Conservation (phyloP, 2,888 invertebrate species). For the Copidosoma aretas region DNA sequence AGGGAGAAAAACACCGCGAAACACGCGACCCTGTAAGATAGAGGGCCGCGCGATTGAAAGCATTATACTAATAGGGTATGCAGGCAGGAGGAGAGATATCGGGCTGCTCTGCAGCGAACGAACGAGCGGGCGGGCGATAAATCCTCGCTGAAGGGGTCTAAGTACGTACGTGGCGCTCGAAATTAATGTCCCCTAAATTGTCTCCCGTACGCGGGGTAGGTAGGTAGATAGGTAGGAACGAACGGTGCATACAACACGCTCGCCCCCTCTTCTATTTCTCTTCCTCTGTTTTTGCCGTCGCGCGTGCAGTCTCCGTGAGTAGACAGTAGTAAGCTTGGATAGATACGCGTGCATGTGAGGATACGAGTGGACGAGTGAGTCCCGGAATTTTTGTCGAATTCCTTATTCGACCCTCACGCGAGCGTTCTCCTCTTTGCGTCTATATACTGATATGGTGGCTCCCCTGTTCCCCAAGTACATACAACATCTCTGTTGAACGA, state of each 20-base stretch:
- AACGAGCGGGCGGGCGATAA: conserved; percentile 17
- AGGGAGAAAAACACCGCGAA: not conserved
- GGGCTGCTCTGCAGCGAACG: conserved; percentile 9
- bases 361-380: no score
- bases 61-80: conserved; percentile 4
- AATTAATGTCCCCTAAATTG: conserved; percentile 36
- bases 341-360: no score
- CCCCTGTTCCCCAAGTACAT: no score
- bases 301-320: not conserved
- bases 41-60: conserved; percentile 23
- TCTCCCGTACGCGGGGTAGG: no score
- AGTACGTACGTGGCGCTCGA: conserved; percentile 7
- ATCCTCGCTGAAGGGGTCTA: conserved; percentile 10
- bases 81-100: conserved; percentile 11
- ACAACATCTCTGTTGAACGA: no score
- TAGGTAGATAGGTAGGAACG: no score
- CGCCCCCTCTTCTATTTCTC: not conserved
- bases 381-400: no score
- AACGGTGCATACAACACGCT: not conserved
- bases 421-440: not conserved
- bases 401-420: not conserved
- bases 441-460: no score
- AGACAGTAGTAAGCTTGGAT: no score
- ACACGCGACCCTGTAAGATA: not conserved
- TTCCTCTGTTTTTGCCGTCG: not conserved